These are phyloP conservation scores for Siniperca scherzeri DNA, from an alignment of 2,797 vertebrate genomes.

Conservation along the genomic window DNA sequence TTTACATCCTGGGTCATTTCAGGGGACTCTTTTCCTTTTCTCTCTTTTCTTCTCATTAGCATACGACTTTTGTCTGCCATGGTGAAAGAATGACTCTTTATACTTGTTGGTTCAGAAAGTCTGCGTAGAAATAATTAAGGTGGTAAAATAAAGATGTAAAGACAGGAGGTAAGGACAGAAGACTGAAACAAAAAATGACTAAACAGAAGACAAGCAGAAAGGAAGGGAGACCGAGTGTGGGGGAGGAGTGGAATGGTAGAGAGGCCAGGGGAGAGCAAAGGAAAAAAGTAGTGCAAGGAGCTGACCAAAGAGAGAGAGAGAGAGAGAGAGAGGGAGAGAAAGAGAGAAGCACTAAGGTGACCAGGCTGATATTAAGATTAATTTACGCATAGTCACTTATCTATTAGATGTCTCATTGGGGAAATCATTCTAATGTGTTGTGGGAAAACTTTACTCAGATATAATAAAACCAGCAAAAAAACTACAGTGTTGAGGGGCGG, in stretches of 20 bases:
- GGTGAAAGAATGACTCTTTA: conserved; percentile 1
- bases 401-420: not conserved
- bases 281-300: not conserved
- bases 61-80: conserved; percentile 79
- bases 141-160: not conserved
- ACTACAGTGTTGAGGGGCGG: not conserved
- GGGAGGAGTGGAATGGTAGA: conserved; percentile 24
- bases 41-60: conserved; percentile 65
- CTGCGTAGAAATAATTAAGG: not conserved
- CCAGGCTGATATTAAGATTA: not conserved
- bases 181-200: not conserved
- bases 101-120: not conserved
- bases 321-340: not conserved
- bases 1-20: conserved; percentile 46
- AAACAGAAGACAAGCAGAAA: not conserved
- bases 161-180: not conserved
- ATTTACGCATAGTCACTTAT: not conserved
- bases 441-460: not conserved
- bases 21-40: conserved; percentile 40
- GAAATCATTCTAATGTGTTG: not conserved
- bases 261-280: not conserved
- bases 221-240: not conserved
- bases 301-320: not conserved
- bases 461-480: not conserved
- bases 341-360: not conserved